Evolutionary conservation across 2,888 invertebrate genomes (phyloP).

Genomic region (Epinotia nisella): DNA sequence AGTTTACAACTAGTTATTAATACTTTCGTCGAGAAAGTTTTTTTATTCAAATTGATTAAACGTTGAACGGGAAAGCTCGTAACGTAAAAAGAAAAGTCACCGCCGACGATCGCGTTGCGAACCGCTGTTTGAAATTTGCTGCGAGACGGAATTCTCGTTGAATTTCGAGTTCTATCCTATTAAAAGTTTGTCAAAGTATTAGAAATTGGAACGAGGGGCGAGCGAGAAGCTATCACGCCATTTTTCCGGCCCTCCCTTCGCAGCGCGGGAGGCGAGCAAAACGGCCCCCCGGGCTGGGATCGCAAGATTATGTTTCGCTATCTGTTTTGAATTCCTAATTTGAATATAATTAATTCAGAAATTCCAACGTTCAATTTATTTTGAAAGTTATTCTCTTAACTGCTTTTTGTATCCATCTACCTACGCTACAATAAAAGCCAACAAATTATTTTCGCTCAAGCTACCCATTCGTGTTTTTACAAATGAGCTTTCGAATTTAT

Average conservation of each 20-base stretch:
- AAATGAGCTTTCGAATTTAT: slow-evolving; percentile 47
- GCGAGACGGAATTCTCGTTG: slow-evolving; percentile 73
- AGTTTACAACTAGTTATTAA: slow-evolving; percentile 38
- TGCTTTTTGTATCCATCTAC: slow-evolving; percentile 54
- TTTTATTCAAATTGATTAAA: slow-evolving; percentile 36
- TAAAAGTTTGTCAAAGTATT: slow-evolving; percentile 83
- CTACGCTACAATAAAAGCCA: slow-evolving; percentile 46
- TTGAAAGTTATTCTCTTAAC: slow-evolving; percentile 59
- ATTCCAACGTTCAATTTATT: slow-evolving; percentile 59
- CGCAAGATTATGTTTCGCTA: slow-evolving; percentile 68
- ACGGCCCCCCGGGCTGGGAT: slow-evolving; percentile 58
- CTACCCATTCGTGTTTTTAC: slow-evolving; percentile 42
- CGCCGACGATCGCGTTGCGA: slow-evolving; percentile 57
- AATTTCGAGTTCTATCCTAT: slow-evolving; percentile 83
- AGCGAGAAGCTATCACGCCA: slow-evolving; percentile 79
- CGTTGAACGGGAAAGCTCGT: slow-evolving; percentile 53
- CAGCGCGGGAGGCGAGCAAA: slow-evolving; percentile 55
- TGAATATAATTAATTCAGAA: slow-evolving; percentile 66
- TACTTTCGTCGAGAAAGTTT: slow-evolving; percentile 23
- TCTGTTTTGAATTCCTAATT: slow-evolving; percentile 72
- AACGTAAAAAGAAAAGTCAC: slow-evolving; percentile 55
- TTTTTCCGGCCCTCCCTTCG: slow-evolving; percentile 67
- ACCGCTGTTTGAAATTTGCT: slow-evolving; percentile 68
- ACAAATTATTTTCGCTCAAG: slow-evolving; percentile 52
- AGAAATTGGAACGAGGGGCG: slow-evolving; percentile 82